These are phyloP conservation scores for Danaus plexippus DNA, from an alignment of 1,140 invertebrate genomes.

Conservation along the genomic window DNA sequence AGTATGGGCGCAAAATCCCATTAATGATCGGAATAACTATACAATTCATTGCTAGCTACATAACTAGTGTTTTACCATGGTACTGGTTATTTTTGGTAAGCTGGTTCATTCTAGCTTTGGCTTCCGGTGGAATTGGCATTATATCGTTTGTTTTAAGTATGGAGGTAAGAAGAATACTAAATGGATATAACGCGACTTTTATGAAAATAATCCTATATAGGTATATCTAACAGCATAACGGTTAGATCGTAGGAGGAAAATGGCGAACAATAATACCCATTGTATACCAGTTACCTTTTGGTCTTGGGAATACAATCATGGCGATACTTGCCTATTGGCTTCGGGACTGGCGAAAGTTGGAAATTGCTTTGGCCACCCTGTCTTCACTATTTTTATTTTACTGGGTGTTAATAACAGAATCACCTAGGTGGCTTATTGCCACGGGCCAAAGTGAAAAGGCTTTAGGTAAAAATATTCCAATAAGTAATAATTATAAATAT, in stretches of 20 bases:
- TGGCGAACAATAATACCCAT: constrained; percentile 79
- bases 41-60: constrained; percentile 74
- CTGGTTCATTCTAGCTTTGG: constrained; percentile 79
- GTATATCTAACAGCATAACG: background rate
- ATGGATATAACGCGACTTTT: no score
- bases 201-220: background rate
- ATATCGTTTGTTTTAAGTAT: constrained; percentile 66
- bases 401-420: constrained; percentile 83
- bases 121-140: constrained; percentile 73
- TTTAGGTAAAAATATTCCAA: constrained; percentile 25
- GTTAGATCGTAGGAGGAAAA: constrained; percentile 70
- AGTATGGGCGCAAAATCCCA: constrained; percentile 73
- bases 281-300: constrained; percentile 79
- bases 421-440: constrained; percentile 84
- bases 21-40: constrained; percentile 76
- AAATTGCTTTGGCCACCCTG: constrained; percentile 80
- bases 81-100: constrained; percentile 78
- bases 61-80: constrained; percentile 74
- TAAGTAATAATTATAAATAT: no score
- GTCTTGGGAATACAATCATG: constrained; percentile 75
- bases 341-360: constrained; percentile 80
- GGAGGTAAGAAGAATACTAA: constrained; percentile 42
- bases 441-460: constrained; percentile 78
- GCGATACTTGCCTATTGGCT: constrained; percentile 76
- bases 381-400: constrained; percentile 78